A percentile compares a stretch with the other conserved stretches of the same genome.
Evolutionary conservation across 2,113 vertebrate genomes (phyloP).

Genomic region (Emydocephalus ijimae): DNA sequence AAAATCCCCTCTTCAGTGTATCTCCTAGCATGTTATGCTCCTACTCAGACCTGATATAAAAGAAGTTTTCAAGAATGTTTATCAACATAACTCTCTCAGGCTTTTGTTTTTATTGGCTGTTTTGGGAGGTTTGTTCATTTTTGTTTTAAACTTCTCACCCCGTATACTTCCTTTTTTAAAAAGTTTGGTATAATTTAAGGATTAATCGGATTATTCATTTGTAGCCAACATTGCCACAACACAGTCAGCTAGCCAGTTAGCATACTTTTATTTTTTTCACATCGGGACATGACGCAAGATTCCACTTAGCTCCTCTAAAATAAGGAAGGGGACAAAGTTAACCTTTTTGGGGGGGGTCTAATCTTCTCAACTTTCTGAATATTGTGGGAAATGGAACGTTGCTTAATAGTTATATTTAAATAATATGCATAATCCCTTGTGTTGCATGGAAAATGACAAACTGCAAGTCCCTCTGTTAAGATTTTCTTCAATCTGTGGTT

Average conservation of each 20-base stretch:
- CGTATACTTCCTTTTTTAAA: not conserved
- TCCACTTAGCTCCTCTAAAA: not conserved
- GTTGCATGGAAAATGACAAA: not conserved
- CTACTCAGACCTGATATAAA: not conserved
- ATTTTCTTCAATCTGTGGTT: not conserved
- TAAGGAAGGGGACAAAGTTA: not conserved
- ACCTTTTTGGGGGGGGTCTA: not conserved
- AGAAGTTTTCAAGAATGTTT: not conserved
- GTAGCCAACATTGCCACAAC: not conserved
- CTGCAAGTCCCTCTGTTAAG: not conserved
- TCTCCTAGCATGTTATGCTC: not conserved
- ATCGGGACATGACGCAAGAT: not conserved
- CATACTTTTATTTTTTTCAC: not conserved
- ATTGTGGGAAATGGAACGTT: not conserved
- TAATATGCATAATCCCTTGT: not conserved
- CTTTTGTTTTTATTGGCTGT: not conserved
- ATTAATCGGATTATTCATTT: not conserved
- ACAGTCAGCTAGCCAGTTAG: not conserved
- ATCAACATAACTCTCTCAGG: not conserved
- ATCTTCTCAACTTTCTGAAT: not conserved
- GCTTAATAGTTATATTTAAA: not conserved
- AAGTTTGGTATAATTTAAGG: not conserved
- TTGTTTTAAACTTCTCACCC: not conserved
- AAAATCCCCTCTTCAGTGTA: not conserved
- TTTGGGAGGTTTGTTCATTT: not conserved